Percentiles rank a stretch among this genome's conserved stretches.
Evolutionary conservation across 2,888 invertebrate species (phyloP).

Genomic region (Allolobophora icterica): DNA sequence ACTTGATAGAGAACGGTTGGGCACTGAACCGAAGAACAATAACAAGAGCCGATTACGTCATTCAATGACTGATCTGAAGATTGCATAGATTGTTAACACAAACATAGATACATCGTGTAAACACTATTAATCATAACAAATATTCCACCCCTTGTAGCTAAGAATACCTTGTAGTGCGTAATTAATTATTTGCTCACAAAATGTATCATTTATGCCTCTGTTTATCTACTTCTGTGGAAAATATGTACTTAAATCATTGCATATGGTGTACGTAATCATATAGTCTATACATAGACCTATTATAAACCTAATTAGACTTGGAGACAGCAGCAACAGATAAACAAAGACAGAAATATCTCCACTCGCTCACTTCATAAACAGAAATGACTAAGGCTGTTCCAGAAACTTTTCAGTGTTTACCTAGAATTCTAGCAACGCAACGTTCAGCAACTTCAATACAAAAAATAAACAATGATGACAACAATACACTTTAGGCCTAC

Average conservation of each 20-base stretch:
- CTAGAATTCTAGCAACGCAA: neutral
- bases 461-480: neutral
- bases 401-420: neutral
- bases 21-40: conserved; percentile 12
- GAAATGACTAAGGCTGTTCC: neutral
- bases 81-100: neutral
- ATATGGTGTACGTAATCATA: neutral
- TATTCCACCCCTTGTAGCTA: too few species aligned
- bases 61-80: neutral
- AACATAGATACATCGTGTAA: neutral
- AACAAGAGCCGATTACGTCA: conserved; percentile 17
- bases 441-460: neutral
- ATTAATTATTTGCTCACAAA: neutral
- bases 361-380: neutral
- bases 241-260: too few species aligned
- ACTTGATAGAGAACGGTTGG: neutral
- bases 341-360: neutral
- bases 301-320: too few species aligned
- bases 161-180: neutral
- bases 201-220: neutral
- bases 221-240: too few species aligned
- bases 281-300: neutral
- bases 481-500: too few species aligned
- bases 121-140: conserved; percentile 7
- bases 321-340: neutral